These are phyloP conservation scores for Pangasius djambal DNA, from an alignment of 2,797 vertebrate species.

Conservation along the genomic window DNA sequence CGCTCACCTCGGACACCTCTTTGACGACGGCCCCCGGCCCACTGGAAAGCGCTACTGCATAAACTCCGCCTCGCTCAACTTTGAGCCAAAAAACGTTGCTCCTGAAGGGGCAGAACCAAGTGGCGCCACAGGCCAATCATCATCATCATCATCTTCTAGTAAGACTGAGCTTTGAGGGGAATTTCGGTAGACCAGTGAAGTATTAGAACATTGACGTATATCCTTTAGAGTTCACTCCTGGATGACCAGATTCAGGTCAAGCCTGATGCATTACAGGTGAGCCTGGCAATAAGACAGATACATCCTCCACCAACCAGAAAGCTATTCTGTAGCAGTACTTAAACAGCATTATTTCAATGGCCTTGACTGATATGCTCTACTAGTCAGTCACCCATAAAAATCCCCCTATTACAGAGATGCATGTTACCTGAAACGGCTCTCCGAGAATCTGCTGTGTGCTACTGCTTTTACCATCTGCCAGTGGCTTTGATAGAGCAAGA, in stretches of 20 bases:
- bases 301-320: conserved; percentile 16
- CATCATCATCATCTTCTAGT: conserved; percentile 43
- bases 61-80: conserved; percentile 91
- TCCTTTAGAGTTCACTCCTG: conserved; percentile 37
- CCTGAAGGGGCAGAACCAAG: conserved; percentile 31
- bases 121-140: conserved; percentile 39
- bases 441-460: conserved; percentile 22
- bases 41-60: conserved; percentile 95
- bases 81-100: conserved; percentile 70
- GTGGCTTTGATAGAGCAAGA: conserved; percentile 51
- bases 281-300: conserved; percentile 31
- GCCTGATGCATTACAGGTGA: conserved; percentile 34
- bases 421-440: conserved; percentile 25
- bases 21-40: conserved; percentile 93
- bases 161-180: conserved; percentile 54
- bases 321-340: conserved; percentile 24
- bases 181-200: conserved; percentile 23
- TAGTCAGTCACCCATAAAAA: conserved; percentile 14
- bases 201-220: conserved; percentile 17
- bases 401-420: conserved; percentile 7
- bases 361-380: conserved; percentile 30
- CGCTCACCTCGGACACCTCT: conserved; percentile 94
- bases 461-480: conserved; percentile 45
- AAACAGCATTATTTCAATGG: conserved; percentile 19
- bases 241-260: conserved; percentile 37